A percentile compares a stretch with the other conserved stretches of the same genome.
Evolutionary conservation across 2,113 vertebrate species (phyloP).

Genomic region (Dendrocopos noguchii): DNA sequence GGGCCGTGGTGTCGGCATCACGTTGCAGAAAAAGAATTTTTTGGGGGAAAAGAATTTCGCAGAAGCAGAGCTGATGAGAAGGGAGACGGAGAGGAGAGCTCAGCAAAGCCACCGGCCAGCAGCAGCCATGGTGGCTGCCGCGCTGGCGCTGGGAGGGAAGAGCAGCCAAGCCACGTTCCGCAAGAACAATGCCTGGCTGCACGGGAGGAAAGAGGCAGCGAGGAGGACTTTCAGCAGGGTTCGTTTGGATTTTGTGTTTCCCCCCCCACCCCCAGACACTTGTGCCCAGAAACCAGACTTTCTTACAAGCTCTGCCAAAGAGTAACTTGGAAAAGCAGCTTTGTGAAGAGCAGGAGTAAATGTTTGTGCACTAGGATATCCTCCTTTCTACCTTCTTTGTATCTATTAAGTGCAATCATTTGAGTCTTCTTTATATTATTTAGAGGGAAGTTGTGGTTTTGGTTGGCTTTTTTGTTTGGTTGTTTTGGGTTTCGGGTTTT

Average conservation of each 20-base stretch:
- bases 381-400: slow-evolving; percentile 81
- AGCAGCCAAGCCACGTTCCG: slow-evolving; percentile 60
- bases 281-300: slow-evolving; percentile 72
- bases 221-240: slow-evolving; percentile 46
- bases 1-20: background rate
- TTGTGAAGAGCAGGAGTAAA: slow-evolving; percentile 72
- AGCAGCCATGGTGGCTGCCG: background rate
- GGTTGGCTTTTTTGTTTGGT: background rate
- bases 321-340: slow-evolving; percentile 71
- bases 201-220: slow-evolving; percentile 30
- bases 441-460: slow-evolving; percentile 68
- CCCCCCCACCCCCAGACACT: slow-evolving; percentile 8
- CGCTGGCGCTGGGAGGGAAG: background rate
- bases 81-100: background rate
- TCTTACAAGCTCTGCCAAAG: slow-evolving; percentile 85
- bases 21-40: slow-evolving; percentile 17
- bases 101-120: background rate
- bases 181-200: slow-evolving; percentile 70
- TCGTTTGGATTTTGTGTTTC: background rate
- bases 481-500: background rate
- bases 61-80: background rate
- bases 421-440: slow-evolving; percentile 80
- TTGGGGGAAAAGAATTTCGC: background rate
- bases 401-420: slow-evolving; percentile 87
- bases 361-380: slow-evolving; percentile 81